Conservation (phyloP, 2,113 vertebrate species). For the Gavialis gangeticus region DNA sequence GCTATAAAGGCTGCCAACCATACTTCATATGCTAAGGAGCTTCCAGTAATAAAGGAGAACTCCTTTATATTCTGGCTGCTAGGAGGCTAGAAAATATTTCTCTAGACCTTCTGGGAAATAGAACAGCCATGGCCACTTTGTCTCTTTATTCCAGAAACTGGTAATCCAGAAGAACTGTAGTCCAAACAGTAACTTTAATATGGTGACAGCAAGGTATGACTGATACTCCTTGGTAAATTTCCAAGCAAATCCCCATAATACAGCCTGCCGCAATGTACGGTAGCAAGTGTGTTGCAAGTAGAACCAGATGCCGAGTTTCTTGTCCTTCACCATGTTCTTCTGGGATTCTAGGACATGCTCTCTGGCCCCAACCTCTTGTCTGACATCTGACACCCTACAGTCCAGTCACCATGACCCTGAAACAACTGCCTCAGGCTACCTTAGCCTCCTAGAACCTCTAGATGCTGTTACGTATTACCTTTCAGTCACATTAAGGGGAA, state of each 20-base stretch:
- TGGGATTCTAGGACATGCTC: fast-evolving
- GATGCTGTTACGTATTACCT: too few relatives aligned
- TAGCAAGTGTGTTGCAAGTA: background rate
- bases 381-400: background rate
- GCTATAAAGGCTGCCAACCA: background rate
- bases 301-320: background rate
- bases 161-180: background rate
- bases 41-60: background rate
- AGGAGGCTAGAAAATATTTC: fast-evolving
- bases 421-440: background rate
- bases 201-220: background rate
- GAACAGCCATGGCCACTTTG: background rate
- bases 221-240: background rate
- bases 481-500: too few relatives aligned
- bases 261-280: background rate
- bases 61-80: background rate
- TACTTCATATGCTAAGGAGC: background rate
- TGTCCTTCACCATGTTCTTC: background rate
- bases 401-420: background rate
- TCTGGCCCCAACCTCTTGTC: background rate
- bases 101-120: background rate
- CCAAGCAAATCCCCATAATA: background rate
- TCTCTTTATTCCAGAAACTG: background rate
- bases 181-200: background rate
- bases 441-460: too few relatives aligned